Percentiles rank a stretch among this genome's conserved stretches.
Conservation (phyloP, 2,888 invertebrate species). For the Clitarchus hookeri region DNA sequence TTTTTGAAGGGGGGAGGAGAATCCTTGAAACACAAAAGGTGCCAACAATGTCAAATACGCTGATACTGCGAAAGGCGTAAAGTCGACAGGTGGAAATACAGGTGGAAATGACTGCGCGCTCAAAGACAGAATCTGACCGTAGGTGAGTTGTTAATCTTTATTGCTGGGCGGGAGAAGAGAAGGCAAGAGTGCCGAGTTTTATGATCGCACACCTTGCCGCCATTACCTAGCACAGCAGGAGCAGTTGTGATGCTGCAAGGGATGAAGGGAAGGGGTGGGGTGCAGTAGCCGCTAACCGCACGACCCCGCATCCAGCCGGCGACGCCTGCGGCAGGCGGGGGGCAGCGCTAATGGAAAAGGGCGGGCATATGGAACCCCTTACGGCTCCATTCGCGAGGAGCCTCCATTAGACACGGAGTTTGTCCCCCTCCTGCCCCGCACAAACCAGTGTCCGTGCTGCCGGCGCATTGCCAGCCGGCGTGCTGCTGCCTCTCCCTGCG, state of each 20-base stretch:
- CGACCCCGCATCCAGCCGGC: not conserved
- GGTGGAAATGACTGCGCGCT: too few species aligned
- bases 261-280: not conserved
- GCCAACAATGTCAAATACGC: too few species aligned
- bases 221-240: too few species aligned
- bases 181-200: too few species aligned
- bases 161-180: too few species aligned
- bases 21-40: too few species aligned
- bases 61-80: too few species aligned
- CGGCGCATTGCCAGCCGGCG: not conserved
- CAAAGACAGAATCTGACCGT: too few species aligned
- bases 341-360: not conserved
- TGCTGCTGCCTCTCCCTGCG: not conserved
- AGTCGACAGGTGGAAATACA: too few species aligned
- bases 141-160: too few species aligned
- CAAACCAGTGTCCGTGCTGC: not conserved
- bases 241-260: not conserved
- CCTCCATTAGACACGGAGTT: not conserved
- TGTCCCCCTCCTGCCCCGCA: not conserved
- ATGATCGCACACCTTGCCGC: too few species aligned
- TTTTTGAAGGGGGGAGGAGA: too few species aligned
- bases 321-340: not conserved
- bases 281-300: not conserved
- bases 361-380: constrained; percentile 1
- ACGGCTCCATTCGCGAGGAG: constrained; percentile 14